Conservation (phyloP, 1,140 invertebrate genomes). For the Drosophila ogumai region DNA sequence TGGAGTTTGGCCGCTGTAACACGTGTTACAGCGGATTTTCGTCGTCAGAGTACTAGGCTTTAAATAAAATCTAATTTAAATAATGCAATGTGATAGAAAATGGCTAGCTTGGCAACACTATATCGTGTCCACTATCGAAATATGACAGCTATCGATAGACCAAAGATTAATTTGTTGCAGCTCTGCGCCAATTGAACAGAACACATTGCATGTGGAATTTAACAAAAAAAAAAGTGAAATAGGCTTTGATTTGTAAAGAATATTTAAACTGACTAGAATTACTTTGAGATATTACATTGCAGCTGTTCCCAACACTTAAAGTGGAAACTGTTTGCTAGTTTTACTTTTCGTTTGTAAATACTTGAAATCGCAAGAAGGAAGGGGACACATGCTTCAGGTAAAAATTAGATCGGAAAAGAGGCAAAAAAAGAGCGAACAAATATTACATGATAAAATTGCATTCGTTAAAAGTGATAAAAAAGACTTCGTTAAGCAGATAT, state of each 20-base stretch:
- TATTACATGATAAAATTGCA: conserved; percentile 70
- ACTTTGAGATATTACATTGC: conserved; percentile 16
- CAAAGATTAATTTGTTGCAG: conserved; percentile 10
- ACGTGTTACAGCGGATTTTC: no score
- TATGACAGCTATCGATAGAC: conserved; percentile 9
- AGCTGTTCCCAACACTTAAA: conserved; percentile 15
- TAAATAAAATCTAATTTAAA: no score
- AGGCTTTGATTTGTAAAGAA: conserved; percentile 46
- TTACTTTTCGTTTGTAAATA: conserved; percentile 53
- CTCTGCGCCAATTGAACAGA: conserved; percentile 26
- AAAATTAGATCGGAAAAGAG: conserved; percentile 25
- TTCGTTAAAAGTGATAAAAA: conserved; percentile 2
- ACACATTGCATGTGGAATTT: conserved; percentile 53
- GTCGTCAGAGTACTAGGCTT: no score
- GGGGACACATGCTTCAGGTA: conserved; percentile 57
- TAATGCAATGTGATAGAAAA: neutral
- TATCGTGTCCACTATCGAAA: neutral
- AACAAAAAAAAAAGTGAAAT: conserved; percentile 12
- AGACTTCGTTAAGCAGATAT: neutral
- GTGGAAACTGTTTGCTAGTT: conserved; percentile 26
- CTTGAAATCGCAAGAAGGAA: conserved; percentile 20
- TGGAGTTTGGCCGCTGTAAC: no score
- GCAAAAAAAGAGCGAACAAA: conserved; percentile 35
- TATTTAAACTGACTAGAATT: conserved; percentile 16
- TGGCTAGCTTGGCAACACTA: neutral